phyloP scores from a whole-genome alignment of 2,888 invertebrate species.

The Cryptophagus acutangulus region DNA sequence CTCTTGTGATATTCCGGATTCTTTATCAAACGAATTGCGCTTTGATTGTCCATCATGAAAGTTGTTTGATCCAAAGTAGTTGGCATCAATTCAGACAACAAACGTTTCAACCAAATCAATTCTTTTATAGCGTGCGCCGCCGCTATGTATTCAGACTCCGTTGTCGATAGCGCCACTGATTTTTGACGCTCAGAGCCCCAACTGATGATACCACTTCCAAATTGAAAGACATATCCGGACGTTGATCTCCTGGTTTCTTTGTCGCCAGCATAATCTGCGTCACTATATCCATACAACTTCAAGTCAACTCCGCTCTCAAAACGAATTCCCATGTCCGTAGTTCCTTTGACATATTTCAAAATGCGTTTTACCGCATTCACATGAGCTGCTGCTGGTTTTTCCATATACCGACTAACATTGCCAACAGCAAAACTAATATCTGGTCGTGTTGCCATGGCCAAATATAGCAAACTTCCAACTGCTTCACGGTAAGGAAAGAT shows the following conservation, averaged over 20 bases:
- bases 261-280: slow-evolving; percentile 25
- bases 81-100: slow-evolving; percentile 6
- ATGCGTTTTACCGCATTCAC: slow-evolving; percentile 11
- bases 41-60: slow-evolving; percentile 7
- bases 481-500: slow-evolving; percentile 14
- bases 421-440: slow-evolving; percentile 11
- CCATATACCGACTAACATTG: slow-evolving; percentile 8
- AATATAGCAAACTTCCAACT: slow-evolving; percentile 14
- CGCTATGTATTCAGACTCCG: slow-evolving; percentile 30
- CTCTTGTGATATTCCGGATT: slow-evolving; percentile 4
- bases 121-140: slow-evolving; percentile 22
- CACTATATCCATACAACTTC: slow-evolving; percentile 15
- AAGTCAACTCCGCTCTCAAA: not conserved
- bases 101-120: slow-evolving; percentile 21
- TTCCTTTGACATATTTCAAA: slow-evolving; percentile 9
- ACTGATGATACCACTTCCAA: slow-evolving; percentile 25
- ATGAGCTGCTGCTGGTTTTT: slow-evolving; percentile 7
- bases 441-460: slow-evolving; percentile 11
- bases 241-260: slow-evolving; percentile 24
- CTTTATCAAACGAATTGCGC: slow-evolving; percentile 6
- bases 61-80: too few relatives aligned
- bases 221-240: slow-evolving; percentile 20
- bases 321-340: slow-evolving; percentile 2
- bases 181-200: slow-evolving; percentile 29
- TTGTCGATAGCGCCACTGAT: slow-evolving; percentile 26